Evolutionary conservation across 2,113 vertebrate species (phyloP), one percentile per base, ranked within the genome.

Genomic region (Melanostigma gelatinosum): DNA sequence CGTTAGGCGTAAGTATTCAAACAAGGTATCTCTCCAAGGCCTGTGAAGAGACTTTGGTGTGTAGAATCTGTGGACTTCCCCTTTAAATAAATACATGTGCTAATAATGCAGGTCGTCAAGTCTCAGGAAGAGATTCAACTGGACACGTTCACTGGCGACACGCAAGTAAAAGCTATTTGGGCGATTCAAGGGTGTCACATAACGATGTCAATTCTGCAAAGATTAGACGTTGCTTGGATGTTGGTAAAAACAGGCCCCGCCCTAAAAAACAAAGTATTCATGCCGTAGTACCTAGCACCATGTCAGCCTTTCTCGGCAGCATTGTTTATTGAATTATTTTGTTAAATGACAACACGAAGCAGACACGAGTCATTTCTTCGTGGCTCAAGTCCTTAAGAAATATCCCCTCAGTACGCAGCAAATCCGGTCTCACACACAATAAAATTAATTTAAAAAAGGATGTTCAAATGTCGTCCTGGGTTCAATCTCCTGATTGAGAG

Each of bases 211-310:
- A 68, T 52, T 80, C n/a, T 71, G 76, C 58, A 76, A 68, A 42
- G 44, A 63, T 66, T 15, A 5, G 24, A 61, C 24, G 22, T 76
- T 20, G 61, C 60, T 65, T 77, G 15, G 32, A 67, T n/a, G 63
- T 36, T 22, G 32, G 16, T 9, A 36, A 16, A 71, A 62, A 52
- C 27, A 20, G 38, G 24, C 6, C 50, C 72, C 44, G n/a, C 11
- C 32, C 42, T 42, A n/a, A 83, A 72, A 86, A 74, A 67, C 6
- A 44, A 75, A 8, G 54, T 42, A 50, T 69, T 61, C 66, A 61
- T 75, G 83, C 62, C 0, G 50, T 72, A 63, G 44, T 85, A 85
- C 69, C 72, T 22, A 80, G 88, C 85, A 85, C 86, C 86, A 61
- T 72, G 46, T 75, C 6, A n/a, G 55, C 76, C 68, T 89, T 22